Percentiles rank a stretch among this genome's conserved stretches.
These are phyloP conservation scores for human DNA, from an alignment of 2,113 vertebrate genomes.

Conservation along the genomic window GRCh38 chr2:144202501-144203000, in stretches of 20 bases:
- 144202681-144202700: slow-evolving; percentile 78
- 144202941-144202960: slow-evolving; percentile 19
- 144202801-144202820: slow-evolving; percentile 79
- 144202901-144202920: slow-evolving; percentile 47
- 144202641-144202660: slow-evolving; percentile 78
- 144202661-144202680: slow-evolving; percentile 72
- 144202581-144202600: not conserved
- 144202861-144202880: slow-evolving; percentile 74
- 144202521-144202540: not conserved
- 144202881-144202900: slow-evolving; percentile 58
- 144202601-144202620: not conserved
- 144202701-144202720: slow-evolving; percentile 85
- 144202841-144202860: slow-evolving; percentile 44
- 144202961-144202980: slow-evolving; percentile 28
- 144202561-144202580: not conserved
- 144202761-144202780: slow-evolving; percentile 77
- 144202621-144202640: not conserved
- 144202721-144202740: slow-evolving; percentile 84
- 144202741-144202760: slow-evolving; percentile 81
- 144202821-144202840: slow-evolving; percentile 76
- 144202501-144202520: not conserved
- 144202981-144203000: slow-evolving; percentile 35
- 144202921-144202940: not conserved
- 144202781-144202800: slow-evolving; percentile 83
- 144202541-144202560: slow-evolving; percentile 12